phyloP scores from a whole-genome alignment of 2,888 invertebrate species.

The Thymelicus acteon region DNA sequence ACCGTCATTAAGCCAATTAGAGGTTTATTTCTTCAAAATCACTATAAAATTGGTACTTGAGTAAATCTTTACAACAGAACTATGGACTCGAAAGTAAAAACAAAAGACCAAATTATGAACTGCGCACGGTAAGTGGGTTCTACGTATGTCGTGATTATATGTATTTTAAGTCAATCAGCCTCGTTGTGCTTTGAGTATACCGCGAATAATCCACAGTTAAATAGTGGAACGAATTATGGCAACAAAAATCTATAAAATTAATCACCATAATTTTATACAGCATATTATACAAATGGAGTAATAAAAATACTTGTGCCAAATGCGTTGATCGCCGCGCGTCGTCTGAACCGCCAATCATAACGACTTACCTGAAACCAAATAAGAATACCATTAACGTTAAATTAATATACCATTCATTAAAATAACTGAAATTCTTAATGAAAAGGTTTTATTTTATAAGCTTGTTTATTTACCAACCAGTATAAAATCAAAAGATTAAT shows the following conservation, averaged over 20 bases:
- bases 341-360: conserved; percentile 6
- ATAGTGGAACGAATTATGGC: conserved; percentile 21
- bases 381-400: conserved; percentile 31
- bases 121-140: conserved; percentile 18
- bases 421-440: conserved; percentile 19
- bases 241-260: conserved; percentile 1
- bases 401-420: conserved; percentile 20
- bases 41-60: conserved; percentile 33
- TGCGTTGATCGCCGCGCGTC: conserved; percentile 4
- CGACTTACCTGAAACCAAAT: conserved; percentile 48
- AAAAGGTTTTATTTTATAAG: background rate
- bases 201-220: conserved; percentile 15
- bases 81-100: conserved; percentile 24
- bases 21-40: conserved; percentile 35
- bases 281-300: conserved; percentile 2
- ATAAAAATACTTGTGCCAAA: conserved; percentile 12
- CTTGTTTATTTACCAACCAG: background rate
- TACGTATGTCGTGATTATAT: conserved; percentile 27
- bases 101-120: conserved; percentile 29
- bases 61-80: conserved; percentile 28
- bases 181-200: conserved; percentile 17
- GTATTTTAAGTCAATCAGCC: conserved; percentile 25
- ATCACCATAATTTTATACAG: background rate
- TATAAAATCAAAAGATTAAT: background rate
- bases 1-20: conserved; percentile 35